A percentile compares a stretch with the other conserved stretches of the same genome.
phyloP scores from a whole-genome alignment of 2,888 invertebrate genomes.

The Morpho deidamia region DNA sequence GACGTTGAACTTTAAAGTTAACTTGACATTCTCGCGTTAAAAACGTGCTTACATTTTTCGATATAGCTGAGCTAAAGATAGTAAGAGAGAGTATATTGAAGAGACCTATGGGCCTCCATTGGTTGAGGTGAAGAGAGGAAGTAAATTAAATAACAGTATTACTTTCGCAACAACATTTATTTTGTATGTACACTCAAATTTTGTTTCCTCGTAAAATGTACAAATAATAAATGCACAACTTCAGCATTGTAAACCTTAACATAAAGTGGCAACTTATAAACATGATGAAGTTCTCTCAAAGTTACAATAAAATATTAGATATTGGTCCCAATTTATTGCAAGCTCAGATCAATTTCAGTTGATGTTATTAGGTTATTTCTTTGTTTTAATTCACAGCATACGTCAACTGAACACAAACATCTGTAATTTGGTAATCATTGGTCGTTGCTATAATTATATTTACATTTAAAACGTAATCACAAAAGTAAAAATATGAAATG shows the following conservation, averaged over 20 bases:
- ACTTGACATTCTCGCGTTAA: no score
- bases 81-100: no score
- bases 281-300: constrained; percentile 14
- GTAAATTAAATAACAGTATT: constrained; percentile 19
- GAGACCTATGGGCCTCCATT: no score
- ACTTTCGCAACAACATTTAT: constrained; percentile 69
- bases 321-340: constrained; percentile 62
- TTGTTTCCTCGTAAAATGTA: constrained; percentile 66
- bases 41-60: no score
- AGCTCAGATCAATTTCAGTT: constrained; percentile 31
- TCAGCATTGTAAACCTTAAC: constrained; percentile 67
- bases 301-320: constrained; percentile 17
- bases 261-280: constrained; percentile 15
- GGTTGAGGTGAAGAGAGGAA: neutral
- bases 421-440: neutral
- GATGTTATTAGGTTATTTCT: neutral
- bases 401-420: neutral
- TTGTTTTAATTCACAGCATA: neutral
- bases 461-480: no score
- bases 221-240: constrained; percentile 78
- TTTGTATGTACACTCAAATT: constrained; percentile 72
- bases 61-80: no score
- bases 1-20: no score
- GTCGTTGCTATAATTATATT: no score
- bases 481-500: no score